These are phyloP conservation scores for Tolypeutes matacus DNA, from an alignment of 2,797 vertebrate genomes.

Conservation along the genomic window DNA sequence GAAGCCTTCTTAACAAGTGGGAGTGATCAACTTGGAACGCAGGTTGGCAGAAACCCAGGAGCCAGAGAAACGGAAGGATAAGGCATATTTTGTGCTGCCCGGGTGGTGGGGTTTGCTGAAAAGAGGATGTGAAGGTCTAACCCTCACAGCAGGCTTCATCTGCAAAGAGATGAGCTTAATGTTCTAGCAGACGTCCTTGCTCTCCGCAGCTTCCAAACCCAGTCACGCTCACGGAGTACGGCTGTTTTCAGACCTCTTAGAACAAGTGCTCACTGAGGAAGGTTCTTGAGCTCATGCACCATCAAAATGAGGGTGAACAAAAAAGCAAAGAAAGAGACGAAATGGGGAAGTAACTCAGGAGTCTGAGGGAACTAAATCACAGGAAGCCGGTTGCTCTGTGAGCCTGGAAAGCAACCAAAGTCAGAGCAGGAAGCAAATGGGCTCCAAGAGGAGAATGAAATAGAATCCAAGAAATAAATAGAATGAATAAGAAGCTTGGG, in stretches of 20 bases:
- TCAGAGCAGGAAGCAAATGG: slow-evolving; percentile 12
- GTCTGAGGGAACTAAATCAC: not conserved
- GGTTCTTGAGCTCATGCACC: not conserved
- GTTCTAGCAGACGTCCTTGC: not conserved
- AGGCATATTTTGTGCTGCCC: not conserved
- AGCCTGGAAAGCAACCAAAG: slow-evolving; percentile 54
- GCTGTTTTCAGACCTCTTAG: not conserved
- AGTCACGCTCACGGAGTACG: not conserved
- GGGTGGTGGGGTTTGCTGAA: not conserved
- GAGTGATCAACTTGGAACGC: not conserved
- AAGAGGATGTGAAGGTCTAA: not conserved
- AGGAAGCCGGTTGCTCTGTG: not conserved
- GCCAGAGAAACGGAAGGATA: not conserved
- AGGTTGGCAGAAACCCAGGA: not conserved
- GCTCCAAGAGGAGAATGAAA: slow-evolving; percentile 47
- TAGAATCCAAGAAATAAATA: slow-evolving; percentile 9
- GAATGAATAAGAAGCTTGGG: slow-evolving; percentile 18
- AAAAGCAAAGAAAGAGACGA: not conserved
- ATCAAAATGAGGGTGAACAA: not conserved
- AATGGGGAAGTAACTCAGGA: not conserved
- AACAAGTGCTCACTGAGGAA: not conserved
- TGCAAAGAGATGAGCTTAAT: not conserved
- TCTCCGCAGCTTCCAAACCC: not conserved
- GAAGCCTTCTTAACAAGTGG: not conserved
- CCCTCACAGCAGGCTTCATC: not conserved